Percentiles rank a stretch among this genome's conserved stretches.
phyloP scores from a whole-genome alignment of 2,797 vertebrate species.

The Cossypha niveicapilla region DNA sequence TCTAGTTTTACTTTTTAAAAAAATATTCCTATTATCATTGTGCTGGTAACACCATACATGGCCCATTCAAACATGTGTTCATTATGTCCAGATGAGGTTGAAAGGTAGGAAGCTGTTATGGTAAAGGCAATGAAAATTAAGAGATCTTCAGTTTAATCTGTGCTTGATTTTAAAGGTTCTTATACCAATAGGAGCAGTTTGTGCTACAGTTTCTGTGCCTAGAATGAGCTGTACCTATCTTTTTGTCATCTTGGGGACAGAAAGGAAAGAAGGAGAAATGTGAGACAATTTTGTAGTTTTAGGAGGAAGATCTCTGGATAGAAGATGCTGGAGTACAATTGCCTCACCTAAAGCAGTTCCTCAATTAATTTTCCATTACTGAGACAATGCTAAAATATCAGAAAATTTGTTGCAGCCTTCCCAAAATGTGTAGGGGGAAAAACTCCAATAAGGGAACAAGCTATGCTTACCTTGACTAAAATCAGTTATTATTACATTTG shows the following conservation, averaged over 20 bases:
- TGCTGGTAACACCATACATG: rapidly evolving
- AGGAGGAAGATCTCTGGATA: background rate
- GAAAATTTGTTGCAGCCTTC: background rate
- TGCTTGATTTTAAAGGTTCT: background rate
- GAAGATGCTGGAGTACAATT: background rate
- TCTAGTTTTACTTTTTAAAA: background rate
- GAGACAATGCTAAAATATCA: background rate
- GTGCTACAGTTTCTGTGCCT: background rate
- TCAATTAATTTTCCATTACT: background rate
- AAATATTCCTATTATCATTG: background rate
- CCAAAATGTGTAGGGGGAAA: background rate
- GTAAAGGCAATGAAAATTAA: background rate
- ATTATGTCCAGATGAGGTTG: background rate
- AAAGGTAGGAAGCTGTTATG: background rate
- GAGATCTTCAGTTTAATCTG: background rate
- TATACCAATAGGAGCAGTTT: background rate
- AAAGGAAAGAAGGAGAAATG: background rate
- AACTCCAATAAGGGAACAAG: background rate
- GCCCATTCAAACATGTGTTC: background rate
- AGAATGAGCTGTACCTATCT: background rate
- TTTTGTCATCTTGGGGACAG: background rate
- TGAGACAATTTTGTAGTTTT: background rate
- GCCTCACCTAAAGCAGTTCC: background rate
- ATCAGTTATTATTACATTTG: background rate
- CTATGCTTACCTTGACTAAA: background rate